A percentile compares a stretch with the other conserved stretches of the same genome.
Conservation (phyloP, 2,797 vertebrate genomes). For the Siniperca undulata region DNA sequence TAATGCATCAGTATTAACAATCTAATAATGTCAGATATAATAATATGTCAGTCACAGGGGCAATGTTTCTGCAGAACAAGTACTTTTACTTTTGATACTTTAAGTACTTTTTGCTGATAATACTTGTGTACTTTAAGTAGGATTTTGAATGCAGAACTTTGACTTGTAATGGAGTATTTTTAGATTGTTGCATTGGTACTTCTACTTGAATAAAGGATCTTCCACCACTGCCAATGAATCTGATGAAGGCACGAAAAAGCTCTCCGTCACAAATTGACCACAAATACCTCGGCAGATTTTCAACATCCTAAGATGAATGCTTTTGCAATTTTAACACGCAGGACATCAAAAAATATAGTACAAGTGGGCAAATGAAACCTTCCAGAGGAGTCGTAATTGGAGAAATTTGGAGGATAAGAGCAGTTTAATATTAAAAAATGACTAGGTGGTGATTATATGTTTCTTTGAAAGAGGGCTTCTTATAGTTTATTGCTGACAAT, state of each 20-base stretch:
- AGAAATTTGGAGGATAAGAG: slow-evolving; percentile 12
- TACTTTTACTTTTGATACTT: too few relatives aligned
- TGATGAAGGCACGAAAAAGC: slow-evolving; percentile 10
- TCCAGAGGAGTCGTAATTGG: slow-evolving; percentile 28
- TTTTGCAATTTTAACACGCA: slow-evolving; percentile 15
- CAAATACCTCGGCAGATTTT: slow-evolving; percentile 17
- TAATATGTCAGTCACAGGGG: too few relatives aligned
- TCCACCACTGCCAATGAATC: not conserved
- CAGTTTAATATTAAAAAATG: slow-evolving; percentile 21
- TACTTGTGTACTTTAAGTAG: not conserved
- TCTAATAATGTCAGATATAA: too few relatives aligned
- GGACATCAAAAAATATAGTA: not conserved
- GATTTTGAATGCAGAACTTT: not conserved
- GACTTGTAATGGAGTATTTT: not conserved
- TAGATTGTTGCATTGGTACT: not conserved
- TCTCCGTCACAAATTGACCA: not conserved
- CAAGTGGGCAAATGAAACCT: slow-evolving; percentile 5
- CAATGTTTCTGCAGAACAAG: too few relatives aligned
- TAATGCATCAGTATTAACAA: not conserved
- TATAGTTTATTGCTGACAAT: slow-evolving; percentile 19
- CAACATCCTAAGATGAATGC: slow-evolving; percentile 9
- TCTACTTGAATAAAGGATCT: not conserved
- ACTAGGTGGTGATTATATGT: slow-evolving; percentile 38
- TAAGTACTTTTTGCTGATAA: not conserved
- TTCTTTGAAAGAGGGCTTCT: slow-evolving; percentile 10